Evolutionary conservation across 2,888 invertebrate genomes (phyloP).

Genomic region (Steromphala cineraria): DNA sequence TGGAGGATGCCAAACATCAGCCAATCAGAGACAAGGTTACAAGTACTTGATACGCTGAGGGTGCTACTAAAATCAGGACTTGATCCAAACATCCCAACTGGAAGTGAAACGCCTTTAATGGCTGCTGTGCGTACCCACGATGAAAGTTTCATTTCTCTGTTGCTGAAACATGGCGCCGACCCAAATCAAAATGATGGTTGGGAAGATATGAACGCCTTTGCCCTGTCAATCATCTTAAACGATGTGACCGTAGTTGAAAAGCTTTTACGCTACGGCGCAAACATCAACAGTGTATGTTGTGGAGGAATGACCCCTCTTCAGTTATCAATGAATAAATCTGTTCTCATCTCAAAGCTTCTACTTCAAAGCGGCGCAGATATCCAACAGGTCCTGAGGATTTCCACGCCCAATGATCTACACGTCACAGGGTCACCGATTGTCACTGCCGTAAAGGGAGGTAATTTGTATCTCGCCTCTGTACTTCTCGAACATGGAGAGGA

Average conservation of each 20-base stretch:
- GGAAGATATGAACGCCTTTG: slow-evolving; percentile 47
- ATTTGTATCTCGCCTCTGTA: slow-evolving; percentile 42
- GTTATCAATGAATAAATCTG: slow-evolving; percentile 49
- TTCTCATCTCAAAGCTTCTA: slow-evolving; percentile 47
- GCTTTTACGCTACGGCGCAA: slow-evolving; percentile 43
- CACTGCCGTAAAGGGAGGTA: slow-evolving; percentile 46
- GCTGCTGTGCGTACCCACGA: slow-evolving; percentile 48
- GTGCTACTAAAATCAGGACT: slow-evolving; percentile 38
- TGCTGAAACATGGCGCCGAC: slow-evolving; percentile 52
- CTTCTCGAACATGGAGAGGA: slow-evolving; percentile 53
- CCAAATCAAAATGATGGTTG: slow-evolving; percentile 35
- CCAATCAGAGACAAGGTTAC: slow-evolving; percentile 19
- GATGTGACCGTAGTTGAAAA: slow-evolving; percentile 46
- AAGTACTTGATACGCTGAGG: slow-evolving; percentile 31
- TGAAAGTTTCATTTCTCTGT: slow-evolving; percentile 35
- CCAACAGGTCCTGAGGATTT: slow-evolving; percentile 41
- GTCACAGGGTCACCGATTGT: slow-evolving; percentile 43
- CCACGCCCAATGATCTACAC: slow-evolving; percentile 34
- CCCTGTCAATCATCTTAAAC: slow-evolving; percentile 50
- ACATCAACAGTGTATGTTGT: slow-evolving; percentile 47
- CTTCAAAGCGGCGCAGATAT: slow-evolving; percentile 50
- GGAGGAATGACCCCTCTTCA: slow-evolving; percentile 47
- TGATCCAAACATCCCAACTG: slow-evolving; percentile 24
- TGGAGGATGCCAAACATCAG: slow-evolving; percentile 34
- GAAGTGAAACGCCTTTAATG: slow-evolving; percentile 43